These are phyloP conservation scores for Saccostrea cuccullata DNA, from an alignment of 1,140 invertebrate species.

Conservation along the genomic window DNA sequence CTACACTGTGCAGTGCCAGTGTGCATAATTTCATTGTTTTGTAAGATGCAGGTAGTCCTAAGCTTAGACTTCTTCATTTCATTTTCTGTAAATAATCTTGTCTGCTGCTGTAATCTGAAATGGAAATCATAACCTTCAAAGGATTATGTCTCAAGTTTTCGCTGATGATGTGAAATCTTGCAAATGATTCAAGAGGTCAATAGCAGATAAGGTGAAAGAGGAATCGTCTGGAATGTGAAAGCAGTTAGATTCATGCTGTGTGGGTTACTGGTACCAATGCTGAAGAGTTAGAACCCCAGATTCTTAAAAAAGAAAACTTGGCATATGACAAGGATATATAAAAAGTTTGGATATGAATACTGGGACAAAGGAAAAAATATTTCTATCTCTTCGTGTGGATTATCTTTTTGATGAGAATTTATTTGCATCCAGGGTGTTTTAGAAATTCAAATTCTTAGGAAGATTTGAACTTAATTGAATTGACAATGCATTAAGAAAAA, in stretches of 20 bases:
- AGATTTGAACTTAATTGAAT: too few species aligned
- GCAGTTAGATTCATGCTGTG: not conserved
- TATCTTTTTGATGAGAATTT: too few species aligned
- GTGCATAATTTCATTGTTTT: not conserved
- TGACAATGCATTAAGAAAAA: too few species aligned
- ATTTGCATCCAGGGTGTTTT: too few species aligned
- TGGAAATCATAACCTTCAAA: not conserved
- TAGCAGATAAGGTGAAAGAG: not conserved
- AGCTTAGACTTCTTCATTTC: not conserved
- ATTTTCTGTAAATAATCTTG: not conserved
- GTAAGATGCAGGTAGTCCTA: not conserved
- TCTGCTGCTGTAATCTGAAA: not conserved
- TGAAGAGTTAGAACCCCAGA: not conserved
- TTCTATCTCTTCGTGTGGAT: too few species aligned
- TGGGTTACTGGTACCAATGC: not conserved
- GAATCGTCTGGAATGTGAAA: not conserved
- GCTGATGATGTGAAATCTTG: not conserved
- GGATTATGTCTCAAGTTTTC: not conserved
- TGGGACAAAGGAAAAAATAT: too few species aligned
- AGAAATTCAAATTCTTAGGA: too few species aligned
- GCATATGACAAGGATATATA: too few species aligned
- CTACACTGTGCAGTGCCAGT: not conserved
- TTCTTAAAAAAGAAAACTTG: too few species aligned
- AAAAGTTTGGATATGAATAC: too few species aligned
- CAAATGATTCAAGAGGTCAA: conserved; percentile 19